phyloP scores from a whole-genome alignment of 2,113 vertebrate species.

The Nothocercus julius region DNA sequence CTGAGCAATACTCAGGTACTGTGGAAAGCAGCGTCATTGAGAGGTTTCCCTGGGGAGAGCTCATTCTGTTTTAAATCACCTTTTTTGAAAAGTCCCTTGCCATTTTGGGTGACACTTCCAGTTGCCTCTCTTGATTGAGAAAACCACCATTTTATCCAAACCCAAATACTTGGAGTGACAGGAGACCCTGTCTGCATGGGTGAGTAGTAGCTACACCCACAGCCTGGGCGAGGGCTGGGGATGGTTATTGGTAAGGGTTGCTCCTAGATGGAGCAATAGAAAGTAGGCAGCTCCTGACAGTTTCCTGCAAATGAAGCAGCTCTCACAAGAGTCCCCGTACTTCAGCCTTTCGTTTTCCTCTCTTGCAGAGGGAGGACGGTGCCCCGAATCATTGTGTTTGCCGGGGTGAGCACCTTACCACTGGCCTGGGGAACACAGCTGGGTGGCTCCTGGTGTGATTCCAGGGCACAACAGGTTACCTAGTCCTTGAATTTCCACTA shows the following conservation, averaged over 20 bases:
- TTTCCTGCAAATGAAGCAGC: neutral
- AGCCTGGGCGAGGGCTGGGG: neutral
- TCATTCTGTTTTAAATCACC: fast-evolving
- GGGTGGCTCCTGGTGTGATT: neutral
- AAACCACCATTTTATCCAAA: neutral
- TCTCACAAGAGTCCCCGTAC: neutral
- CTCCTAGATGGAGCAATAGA: neutral
- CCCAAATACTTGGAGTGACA: neutral
- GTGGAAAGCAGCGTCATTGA: neutral
- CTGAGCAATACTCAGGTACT: neutral
- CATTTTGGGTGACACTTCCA: neutral
- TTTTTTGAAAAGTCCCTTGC: neutral
- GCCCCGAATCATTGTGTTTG: neutral
- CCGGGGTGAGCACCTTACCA: neutral
- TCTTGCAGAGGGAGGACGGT: neutral
- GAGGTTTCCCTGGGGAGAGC: neutral
- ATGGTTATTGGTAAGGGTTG: neutral
- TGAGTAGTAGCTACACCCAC: too few relatives aligned
- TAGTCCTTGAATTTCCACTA: neutral
- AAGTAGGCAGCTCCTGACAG: neutral
- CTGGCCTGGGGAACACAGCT: neutral
- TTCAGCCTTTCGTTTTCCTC: fast-evolving
- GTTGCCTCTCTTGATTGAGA: neutral
- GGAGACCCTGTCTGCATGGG: neutral
- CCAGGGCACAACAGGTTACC: too few relatives aligned